Percentiles rank a stretch among this genome's conserved stretches.
Evolutionary conservation across 2,797 vertebrate genomes (phyloP).

Genomic region (Aldrovandia affinis): DNA sequence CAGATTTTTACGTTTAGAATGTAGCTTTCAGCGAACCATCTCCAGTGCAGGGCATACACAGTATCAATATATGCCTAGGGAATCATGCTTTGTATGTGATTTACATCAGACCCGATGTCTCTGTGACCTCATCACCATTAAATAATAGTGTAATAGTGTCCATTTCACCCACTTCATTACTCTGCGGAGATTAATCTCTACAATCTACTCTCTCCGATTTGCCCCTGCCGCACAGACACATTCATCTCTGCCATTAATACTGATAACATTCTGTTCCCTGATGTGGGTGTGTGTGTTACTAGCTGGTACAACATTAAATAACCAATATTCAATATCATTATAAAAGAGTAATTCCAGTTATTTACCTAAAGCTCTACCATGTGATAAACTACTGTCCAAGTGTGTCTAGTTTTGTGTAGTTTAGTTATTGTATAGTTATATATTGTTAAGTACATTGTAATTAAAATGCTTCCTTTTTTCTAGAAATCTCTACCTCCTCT

Average conservation of each 20-base stretch:
- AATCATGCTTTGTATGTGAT: neutral
- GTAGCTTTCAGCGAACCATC: neutral
- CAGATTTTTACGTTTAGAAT: neutral
- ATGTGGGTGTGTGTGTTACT: neutral
- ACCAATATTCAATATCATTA: neutral
- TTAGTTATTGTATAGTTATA: neutral
- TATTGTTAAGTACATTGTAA: neutral
- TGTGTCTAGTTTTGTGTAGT: neutral
- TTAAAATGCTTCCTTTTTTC: neutral
- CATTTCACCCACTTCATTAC: neutral
- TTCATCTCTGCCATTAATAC: neutral
- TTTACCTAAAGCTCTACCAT: neutral
- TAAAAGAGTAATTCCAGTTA: neutral
- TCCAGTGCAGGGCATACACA: neutral
- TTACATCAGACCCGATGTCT: neutral
- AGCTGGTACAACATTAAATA: neutral
- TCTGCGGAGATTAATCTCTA: constrained; percentile 5
- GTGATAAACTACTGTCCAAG: neutral
- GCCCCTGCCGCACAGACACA: neutral
- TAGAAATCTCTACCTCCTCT: neutral
- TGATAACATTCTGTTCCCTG: neutral
- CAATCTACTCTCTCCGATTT: neutral
- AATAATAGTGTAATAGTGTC: neutral
- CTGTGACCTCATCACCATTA: neutral
- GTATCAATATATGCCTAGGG: neutral